phyloP scores from a whole-genome alignment of 1,140 invertebrate genomes.

The Formica exsecta region DNA sequence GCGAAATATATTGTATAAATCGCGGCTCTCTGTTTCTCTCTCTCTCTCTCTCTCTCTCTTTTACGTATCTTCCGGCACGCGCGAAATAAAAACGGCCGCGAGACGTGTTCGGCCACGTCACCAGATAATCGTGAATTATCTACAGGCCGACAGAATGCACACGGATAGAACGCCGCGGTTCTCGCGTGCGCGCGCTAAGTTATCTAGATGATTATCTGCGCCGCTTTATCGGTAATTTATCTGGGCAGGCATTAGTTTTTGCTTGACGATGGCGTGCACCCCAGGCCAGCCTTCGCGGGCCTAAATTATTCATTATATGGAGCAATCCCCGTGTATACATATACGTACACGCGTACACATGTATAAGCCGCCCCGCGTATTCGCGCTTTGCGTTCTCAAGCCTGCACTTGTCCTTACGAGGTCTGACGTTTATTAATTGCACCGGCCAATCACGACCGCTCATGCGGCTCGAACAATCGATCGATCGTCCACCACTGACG shows the following conservation, averaged over 20 bases:
- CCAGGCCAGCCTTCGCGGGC: slow-evolving; percentile 77
- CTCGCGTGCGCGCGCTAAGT: slow-evolving; percentile 79
- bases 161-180: slow-evolving; percentile 64
- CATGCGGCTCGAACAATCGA: slow-evolving; percentile 13
- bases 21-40: no score
- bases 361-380: not conserved
- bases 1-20: slow-evolving; percentile 30
- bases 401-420: slow-evolving; percentile 62
- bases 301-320: slow-evolving; percentile 86
- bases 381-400: slow-evolving; percentile 30
- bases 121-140: slow-evolving; percentile 76
- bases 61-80: slow-evolving; percentile 55
- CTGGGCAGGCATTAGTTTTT: slow-evolving; percentile 87
- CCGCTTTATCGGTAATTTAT: slow-evolving; percentile 86
- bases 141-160: slow-evolving; percentile 47
- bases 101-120: slow-evolving; percentile 73
- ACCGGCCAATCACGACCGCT: slow-evolving; percentile 33
- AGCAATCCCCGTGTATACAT: slow-evolving; percentile 71
- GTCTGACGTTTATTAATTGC: slow-evolving; percentile 70
- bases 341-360: not conserved
- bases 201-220: slow-evolving; percentile 84
- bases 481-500: slow-evolving; percentile 30
- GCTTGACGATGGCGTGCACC: slow-evolving; percentile 84
- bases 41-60: no score
- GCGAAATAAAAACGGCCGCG: slow-evolving; percentile 70